A percentile compares a stretch with the other conserved stretches of the same genome.
Evolutionary conservation across 1,140 invertebrate genomes (phyloP).

Genomic region (Trichonephila inaurata): DNA sequence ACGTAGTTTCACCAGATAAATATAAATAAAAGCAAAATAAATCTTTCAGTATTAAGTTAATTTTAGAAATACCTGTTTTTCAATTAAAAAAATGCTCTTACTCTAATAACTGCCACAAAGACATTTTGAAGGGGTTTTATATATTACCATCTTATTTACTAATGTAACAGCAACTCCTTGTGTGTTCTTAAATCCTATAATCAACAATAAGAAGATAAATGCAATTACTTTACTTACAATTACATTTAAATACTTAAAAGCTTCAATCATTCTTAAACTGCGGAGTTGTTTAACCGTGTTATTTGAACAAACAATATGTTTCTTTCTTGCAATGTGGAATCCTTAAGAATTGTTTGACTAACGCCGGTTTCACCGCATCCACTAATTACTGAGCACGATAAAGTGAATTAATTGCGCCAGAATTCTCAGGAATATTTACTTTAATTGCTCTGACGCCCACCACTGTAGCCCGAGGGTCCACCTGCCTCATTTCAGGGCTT

Average conservation of each 20-base stretch:
- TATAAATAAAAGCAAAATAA: too few species aligned
- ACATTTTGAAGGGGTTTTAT: too few species aligned
- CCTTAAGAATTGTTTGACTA: neutral
- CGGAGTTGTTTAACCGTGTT: neutral
- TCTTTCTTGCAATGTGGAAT: neutral
- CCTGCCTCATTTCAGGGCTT: conserved; percentile 15
- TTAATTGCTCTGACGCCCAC: neutral
- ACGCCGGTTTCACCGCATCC: neutral
- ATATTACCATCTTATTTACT: too few species aligned
- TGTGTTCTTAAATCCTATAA: too few species aligned
- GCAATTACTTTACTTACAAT: neutral
- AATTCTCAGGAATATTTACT: neutral
- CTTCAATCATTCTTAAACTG: neutral
- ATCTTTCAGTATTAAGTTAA: too few species aligned
- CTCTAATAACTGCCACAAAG: too few species aligned
- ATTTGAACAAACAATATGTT: neutral
- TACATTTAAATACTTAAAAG: neutral
- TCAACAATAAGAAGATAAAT: neutral
- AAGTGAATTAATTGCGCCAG: conserved; percentile 8
- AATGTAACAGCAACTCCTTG: too few species aligned
- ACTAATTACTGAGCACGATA: neutral
- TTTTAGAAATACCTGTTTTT: too few species aligned
- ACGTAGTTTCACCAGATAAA: too few species aligned
- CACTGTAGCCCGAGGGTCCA: neutral
- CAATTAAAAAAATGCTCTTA: too few species aligned